Evolutionary conservation across 2,888 invertebrate species (phyloP), one percentile per base, ranked within the genome.

Genomic region (Calliopum simillimum): DNA sequence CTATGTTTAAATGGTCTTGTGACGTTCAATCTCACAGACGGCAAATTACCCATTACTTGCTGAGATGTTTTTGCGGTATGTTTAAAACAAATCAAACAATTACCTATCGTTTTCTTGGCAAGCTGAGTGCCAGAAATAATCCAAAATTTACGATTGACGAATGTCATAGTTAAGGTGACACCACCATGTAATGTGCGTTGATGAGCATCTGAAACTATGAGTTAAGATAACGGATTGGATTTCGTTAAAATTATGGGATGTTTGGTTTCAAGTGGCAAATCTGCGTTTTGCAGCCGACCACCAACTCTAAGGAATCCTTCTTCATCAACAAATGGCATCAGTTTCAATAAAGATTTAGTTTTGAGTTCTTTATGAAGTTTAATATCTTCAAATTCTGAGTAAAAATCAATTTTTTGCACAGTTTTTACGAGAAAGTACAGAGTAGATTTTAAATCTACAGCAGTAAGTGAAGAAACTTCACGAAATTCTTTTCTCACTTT

Each of bases 41-140:
- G 71, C 3, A 69, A 64, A 59, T 71, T 69, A 41, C 69, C 71
- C 79, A 82, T 81, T 6, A 76, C 66, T 51, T 72, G 71, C 14
- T 25, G 1, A 1, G 70, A 41, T 16, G 68, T 6, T 49, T 71
- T 69, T 14, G 69, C 68, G 5, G 21, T 41, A 49, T 70, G 65
- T 16, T 19, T 67, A 13, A 69, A 68, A 47, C 74, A 73, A 4
- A n/a, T 41, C 3, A 75, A 53, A 11, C 67, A 72, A n/a, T 64
- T 63, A 12, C 33, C n/a, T 3, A 71, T 49, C 3, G 71, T 53
- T 6, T 19, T 49, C 44, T 70, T 72, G 13, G 65, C 68, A 1
- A 65, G 41, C 33, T 67, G 72, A 58, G 67, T 67, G 12, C 66
- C 68, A 16, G 47, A 59, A 25, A 71, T 61, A 11, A 68, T 61